Percentiles rank a stretch among this genome's conserved stretches.
Conservation (phyloP, 2,888 invertebrate genomes). For the Stomorhina lunata region DNA sequence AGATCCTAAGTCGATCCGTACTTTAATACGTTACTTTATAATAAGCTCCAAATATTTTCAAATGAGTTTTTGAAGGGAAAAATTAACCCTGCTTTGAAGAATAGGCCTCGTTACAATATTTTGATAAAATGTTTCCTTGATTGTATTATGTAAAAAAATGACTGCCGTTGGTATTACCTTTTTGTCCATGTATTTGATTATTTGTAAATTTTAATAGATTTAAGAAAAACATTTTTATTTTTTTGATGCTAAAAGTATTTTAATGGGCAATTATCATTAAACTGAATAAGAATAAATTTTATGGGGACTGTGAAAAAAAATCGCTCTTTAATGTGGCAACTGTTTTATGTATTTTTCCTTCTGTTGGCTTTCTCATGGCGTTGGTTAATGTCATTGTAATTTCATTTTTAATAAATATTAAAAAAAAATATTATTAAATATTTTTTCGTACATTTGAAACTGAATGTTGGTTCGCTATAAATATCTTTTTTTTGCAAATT, state of each 20-base stretch:
- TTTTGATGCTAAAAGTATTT: not conserved
- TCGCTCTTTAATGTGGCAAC: slow-evolving; percentile 27
- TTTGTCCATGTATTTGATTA: no score
- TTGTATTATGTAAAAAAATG: no score
- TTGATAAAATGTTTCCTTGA: no score
- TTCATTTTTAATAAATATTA: slow-evolving; percentile 11
- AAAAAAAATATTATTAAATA: slow-evolving; percentile 4
- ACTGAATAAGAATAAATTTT: not conserved
- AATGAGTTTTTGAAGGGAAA: no score
- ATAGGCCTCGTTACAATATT: no score
- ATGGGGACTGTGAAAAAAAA: not conserved
- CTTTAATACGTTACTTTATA: no score
- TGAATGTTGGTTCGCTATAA: not conserved
- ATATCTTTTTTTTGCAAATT: not conserved
- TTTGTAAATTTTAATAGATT: no score
- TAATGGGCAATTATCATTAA: not conserved
- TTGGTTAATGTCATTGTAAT: slow-evolving; percentile 1
- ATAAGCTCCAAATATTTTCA: no score
- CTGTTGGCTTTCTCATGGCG: not conserved
- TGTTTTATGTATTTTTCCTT: not conserved
- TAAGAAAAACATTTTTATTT: not conserved
- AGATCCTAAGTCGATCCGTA: no score
- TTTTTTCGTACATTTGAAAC: not conserved
- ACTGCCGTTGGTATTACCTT: no score
- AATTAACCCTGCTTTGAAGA: no score